A percentile compares a stretch with the other conserved stretches of the same genome.
These are phyloP conservation scores for Gallirallus australis DNA, from an alignment of 2,797 vertebrate genomes.

Conservation along the genomic window DNA sequence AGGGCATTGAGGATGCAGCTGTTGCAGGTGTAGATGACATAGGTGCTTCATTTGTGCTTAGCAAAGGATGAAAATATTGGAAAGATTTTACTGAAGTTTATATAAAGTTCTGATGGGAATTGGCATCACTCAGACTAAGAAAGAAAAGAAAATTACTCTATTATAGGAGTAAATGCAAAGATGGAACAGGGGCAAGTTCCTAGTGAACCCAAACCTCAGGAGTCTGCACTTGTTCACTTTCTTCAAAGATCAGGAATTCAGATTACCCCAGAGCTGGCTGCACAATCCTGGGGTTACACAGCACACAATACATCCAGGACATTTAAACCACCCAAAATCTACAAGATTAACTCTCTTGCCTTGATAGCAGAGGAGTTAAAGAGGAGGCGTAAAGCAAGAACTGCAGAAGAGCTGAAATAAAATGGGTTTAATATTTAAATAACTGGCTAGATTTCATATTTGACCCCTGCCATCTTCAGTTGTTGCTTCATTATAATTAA, in stretches of 20 bases:
- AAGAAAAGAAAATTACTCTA: neutral
- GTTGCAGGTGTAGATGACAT: neutral
- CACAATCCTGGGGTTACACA: neutral
- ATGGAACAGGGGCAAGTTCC: neutral
- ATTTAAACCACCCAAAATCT: neutral
- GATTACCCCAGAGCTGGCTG: neutral
- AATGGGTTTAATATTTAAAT: neutral
- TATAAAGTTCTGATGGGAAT: neutral
- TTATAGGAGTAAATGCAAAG: neutral
- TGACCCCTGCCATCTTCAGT: neutral
- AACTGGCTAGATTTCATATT: neutral
- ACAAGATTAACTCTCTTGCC: neutral
- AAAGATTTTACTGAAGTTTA: neutral
- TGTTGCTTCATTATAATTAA: neutral
- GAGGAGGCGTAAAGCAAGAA: neutral
- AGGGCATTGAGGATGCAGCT: neutral
- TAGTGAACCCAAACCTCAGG: neutral
- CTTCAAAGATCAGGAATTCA: neutral
- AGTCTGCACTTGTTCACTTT: fast-evolving
- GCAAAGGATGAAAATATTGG: neutral
- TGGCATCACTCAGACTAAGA: neutral
- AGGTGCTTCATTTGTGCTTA: neutral
- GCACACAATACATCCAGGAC: neutral
- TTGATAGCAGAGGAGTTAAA: neutral
- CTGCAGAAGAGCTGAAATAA: neutral